Base-by-base conservation (phyloP, 2,113 vertebrate genomes). In the Plectropomus leopardus region DNA sequence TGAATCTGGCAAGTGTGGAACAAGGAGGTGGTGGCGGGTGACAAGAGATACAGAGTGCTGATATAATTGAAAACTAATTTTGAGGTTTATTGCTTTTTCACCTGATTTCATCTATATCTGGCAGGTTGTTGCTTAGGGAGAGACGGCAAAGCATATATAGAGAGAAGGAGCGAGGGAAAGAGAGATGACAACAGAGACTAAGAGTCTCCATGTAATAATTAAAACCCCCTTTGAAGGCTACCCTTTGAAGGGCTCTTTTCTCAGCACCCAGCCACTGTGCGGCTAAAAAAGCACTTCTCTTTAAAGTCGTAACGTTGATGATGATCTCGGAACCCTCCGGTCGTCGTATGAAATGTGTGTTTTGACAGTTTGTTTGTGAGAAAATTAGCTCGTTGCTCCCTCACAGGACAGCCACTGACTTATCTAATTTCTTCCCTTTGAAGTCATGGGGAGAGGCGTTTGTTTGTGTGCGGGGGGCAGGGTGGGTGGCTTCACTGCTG, bases 301-400 rank as follows among this genome's bases (percentile, higher is more conserved):
- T 87, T 75, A 89, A 77, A 89, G 88, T 76, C 10, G 16, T 13
- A 58, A 50, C 42, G 17, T 10, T 57, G 75, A 78, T 78, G 72
- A 47, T 69, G 67, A 81, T 87, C 78, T 84, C 36, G 51, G 72
- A 68, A 51, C 85, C 88, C 83, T 86, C 69, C 26, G 42, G 82
- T 66, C 5, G 50, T 51, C 7, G 19, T 54, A 28, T 53, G n/a
- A 79, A 79, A 78, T 8, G 42, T 54, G 36, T 70, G 67, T 87
- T 89, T 84, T 80, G 71, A 83, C 87, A 78, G 78, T 86, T 88
- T 88, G 88, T 86, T 88, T 88, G 75, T 73, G 76, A 71, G 77
- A 79, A 85, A 92, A 87, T 89, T 14, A 90, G 65, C 80, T 72
- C 0, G 24, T 50, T 74, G 50, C 68, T 85, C 51, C 34, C 76